Evolutionary conservation across 2,797 vertebrate species (phyloP).

Genomic region (Schizothorax lantsangensis): DNA sequence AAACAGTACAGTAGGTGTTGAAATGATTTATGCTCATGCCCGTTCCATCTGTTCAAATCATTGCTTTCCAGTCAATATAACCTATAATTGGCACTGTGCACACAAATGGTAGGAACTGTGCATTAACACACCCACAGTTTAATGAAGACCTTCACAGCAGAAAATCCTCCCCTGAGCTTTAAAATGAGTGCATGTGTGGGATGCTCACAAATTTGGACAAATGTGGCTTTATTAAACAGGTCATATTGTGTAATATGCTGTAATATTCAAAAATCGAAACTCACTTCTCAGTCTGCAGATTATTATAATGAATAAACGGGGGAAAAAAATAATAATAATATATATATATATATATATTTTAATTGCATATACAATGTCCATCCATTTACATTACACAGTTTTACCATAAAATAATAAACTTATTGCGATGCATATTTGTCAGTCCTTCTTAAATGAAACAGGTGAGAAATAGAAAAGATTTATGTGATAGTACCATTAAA

Average conservation of each 20-base stretch:
- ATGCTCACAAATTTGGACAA: slow-evolving; percentile 17
- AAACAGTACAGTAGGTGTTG: slow-evolving; percentile 15
- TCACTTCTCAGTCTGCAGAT: neutral
- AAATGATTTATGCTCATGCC: slow-evolving; percentile 9
- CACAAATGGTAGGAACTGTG: slow-evolving; percentile 19
- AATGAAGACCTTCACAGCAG: slow-evolving; percentile 10
- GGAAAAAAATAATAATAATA: neutral
- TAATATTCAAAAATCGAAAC: neutral
- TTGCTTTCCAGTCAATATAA: slow-evolving; percentile 21
- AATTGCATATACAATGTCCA: neutral
- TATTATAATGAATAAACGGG: neutral
- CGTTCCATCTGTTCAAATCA: slow-evolving; percentile 24
- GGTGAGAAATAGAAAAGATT: neutral
- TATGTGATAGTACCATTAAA: neutral
- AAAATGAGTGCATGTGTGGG: slow-evolving; percentile 37
- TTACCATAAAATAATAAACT: neutral
- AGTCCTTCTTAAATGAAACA: neutral
- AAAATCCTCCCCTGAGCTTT: slow-evolving; percentile 9
- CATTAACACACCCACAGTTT: slow-evolving; percentile 33
- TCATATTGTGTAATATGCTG: neutral
- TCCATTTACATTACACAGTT: neutral
- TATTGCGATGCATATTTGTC: neutral
- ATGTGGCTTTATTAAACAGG: neutral
- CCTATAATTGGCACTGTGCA: slow-evolving; percentile 24
- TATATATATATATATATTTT: too few relatives aligned